phyloP scores from a whole-genome alignment of 2,888 invertebrate species.

The Drosophila setosimentum region DNA sequence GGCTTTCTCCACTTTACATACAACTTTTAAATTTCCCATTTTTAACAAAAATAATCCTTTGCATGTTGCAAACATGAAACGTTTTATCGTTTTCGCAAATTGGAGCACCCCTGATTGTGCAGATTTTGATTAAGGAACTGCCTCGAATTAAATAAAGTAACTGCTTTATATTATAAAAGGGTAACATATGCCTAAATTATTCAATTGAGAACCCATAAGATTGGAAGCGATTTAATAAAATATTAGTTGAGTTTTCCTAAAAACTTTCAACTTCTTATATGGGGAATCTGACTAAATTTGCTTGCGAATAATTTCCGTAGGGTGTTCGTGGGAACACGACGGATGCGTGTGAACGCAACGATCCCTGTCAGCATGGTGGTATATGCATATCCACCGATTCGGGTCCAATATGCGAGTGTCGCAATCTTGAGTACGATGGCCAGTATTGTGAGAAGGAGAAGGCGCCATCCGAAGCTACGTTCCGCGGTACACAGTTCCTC shows the following conservation, averaged over 20 bases:
- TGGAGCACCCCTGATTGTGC: not conserved
- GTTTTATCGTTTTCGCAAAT: not conserved
- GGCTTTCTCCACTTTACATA: not conserved
- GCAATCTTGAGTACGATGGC: slow-evolving; percentile 96
- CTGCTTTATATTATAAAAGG: not conserved
- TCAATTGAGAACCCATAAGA: not conserved
- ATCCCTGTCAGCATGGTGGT: slow-evolving; percentile 97
- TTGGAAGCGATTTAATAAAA: not conserved
- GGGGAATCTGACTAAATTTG: not conserved
- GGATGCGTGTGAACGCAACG: slow-evolving; percentile 94
- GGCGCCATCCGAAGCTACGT: slow-evolving; percentile 96
- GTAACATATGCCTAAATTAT: not conserved
- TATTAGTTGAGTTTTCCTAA: not conserved
- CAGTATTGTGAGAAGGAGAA: slow-evolving; percentile 97
- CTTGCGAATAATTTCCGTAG: slow-evolving; percentile 30
- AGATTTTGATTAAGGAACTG: not conserved
- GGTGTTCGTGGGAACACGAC: slow-evolving; percentile 88
- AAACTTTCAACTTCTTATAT: not conserved
- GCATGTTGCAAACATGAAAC: not conserved
- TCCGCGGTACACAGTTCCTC: slow-evolving; percentile 95
- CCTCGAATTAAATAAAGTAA: not conserved
- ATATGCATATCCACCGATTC: slow-evolving; percentile 98
- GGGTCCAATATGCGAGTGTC: slow-evolving; percentile 97
- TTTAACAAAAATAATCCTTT: not conserved
- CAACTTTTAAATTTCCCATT: not conserved